phyloP scores from a whole-genome alignment of 2,888 invertebrate genomes.

The Stegophylla sp. region DNA sequence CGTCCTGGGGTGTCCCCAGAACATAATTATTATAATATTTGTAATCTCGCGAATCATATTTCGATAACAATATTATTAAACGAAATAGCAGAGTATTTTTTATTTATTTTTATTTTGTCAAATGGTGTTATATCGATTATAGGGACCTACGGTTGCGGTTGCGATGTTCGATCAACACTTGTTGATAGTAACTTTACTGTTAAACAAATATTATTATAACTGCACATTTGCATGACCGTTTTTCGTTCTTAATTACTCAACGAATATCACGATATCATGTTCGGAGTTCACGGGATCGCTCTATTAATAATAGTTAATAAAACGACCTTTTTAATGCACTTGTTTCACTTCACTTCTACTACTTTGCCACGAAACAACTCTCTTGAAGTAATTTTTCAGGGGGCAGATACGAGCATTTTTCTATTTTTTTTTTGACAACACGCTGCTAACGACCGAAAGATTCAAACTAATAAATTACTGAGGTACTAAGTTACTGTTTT shows the following conservation, averaged over 20 bases:
- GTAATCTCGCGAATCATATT: too few relatives aligned
- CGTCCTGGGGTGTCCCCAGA: conserved; percentile 31
- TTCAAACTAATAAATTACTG: conserved; percentile 52
- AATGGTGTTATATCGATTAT: not conserved
- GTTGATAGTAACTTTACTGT: too few relatives aligned
- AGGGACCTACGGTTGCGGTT: too few relatives aligned
- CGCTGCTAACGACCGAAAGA: conserved; percentile 54
- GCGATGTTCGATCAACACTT: not conserved
- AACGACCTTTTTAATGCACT: conserved; percentile 48
- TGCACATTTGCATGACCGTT: not conserved
- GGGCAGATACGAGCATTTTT: conserved; percentile 32
- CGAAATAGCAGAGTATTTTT: too few relatives aligned
- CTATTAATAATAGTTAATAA: conserved; percentile 54
- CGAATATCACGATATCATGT: conserved; percentile 14
- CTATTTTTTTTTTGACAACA: conserved; percentile 41
- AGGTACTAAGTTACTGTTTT: conserved; percentile 44
- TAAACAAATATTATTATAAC: not conserved
- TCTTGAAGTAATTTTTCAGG: conserved; percentile 41
- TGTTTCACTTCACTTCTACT: conserved; percentile 24
- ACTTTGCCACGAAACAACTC: conserved; percentile 1
- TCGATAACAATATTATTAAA: too few relatives aligned
- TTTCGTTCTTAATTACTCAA: not conserved
- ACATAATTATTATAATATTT: conserved; percentile 16
- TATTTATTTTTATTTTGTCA: too few relatives aligned
- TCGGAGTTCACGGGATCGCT: conserved; percentile 33